These are phyloP conservation scores for Eurystomus glaucurus DNA, from an alignment of 2,797 vertebrate genomes.

Conservation along the genomic window DNA sequence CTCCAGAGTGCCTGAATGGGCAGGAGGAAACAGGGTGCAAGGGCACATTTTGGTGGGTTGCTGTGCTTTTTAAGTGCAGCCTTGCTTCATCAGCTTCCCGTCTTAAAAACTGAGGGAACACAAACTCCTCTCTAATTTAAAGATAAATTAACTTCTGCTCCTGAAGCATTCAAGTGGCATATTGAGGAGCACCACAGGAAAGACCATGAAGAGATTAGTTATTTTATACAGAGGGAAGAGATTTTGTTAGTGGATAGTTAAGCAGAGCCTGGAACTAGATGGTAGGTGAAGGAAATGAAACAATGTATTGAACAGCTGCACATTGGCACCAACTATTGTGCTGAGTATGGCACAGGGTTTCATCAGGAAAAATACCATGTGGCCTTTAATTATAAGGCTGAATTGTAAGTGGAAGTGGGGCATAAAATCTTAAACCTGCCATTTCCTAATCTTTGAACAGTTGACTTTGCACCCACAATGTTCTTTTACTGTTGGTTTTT, in stretches of 20 bases:
- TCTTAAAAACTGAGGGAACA: constrained; percentile 5
- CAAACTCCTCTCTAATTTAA: constrained; percentile 46
- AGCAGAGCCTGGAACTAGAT: background rate
- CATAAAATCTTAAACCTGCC: constrained; percentile 17
- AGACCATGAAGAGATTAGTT: constrained; percentile 36
- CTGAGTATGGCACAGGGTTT: background rate
- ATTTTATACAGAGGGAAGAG: constrained; percentile 5
- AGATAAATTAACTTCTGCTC: constrained; percentile 66
- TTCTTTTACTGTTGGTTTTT: background rate
- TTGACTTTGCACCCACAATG: background rate
- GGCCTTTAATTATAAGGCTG: background rate
- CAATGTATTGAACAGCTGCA: background rate
- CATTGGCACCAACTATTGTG: constrained; percentile 39
- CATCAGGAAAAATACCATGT: background rate
- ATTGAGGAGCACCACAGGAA: constrained; percentile 30
- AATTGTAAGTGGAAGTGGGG: background rate
- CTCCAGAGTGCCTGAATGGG: background rate
- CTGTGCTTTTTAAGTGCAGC: background rate
- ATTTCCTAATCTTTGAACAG: constrained; percentile 16
- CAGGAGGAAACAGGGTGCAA: fast-evolving
- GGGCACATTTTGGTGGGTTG: background rate
- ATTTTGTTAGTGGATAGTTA: constrained; percentile 23
- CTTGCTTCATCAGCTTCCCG: constrained; percentile 13
- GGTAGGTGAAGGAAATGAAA: constrained; percentile 9
- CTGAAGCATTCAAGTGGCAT: constrained; percentile 59